Evolutionary conservation across 1,140 invertebrate species (phyloP).

Genomic region (Neodiprion fabricii): DNA sequence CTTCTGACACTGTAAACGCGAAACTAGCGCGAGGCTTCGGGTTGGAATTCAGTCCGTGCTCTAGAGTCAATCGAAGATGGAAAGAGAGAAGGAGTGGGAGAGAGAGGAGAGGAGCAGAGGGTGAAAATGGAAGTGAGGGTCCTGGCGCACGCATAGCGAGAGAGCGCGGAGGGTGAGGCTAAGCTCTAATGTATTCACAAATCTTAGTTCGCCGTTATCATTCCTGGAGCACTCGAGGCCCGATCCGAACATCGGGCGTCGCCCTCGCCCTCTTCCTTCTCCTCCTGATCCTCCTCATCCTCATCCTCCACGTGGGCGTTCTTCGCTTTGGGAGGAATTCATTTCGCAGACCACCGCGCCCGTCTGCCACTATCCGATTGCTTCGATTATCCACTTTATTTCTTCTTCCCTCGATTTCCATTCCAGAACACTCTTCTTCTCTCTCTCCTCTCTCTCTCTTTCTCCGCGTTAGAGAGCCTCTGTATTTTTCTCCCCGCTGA

Average conservation of each 20-base stretch:
- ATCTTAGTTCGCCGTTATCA: slow-evolving; percentile 54
- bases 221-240: slow-evolving; percentile 44
- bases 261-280: slow-evolving; percentile 32
- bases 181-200: slow-evolving; percentile 55
- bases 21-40: too few relatives aligned
- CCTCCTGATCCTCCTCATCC: neutral
- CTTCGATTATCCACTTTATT: slow-evolving; percentile 51
- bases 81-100: neutral
- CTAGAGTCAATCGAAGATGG: neutral
- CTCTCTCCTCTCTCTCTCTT: too few relatives aligned
- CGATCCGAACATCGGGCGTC: slow-evolving; percentile 10
- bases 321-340: slow-evolving; percentile 46
- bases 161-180: neutral
- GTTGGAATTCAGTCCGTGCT: too few relatives aligned
- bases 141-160: too few relatives aligned
- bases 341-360: slow-evolving; percentile 56
- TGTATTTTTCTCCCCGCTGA: slow-evolving; percentile 33
- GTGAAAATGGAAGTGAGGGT: too few relatives aligned
- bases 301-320: neutral
- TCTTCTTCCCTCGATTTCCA: neutral
- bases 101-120: neutral
- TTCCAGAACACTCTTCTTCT: too few relatives aligned
- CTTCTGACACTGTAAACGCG: too few relatives aligned
- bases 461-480: slow-evolving; percentile 20
- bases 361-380: slow-evolving; percentile 50